These are phyloP conservation scores for Chaenocephalus aceratus DNA, from an alignment of 2,113 vertebrate species.

Conservation along the genomic window DNA sequence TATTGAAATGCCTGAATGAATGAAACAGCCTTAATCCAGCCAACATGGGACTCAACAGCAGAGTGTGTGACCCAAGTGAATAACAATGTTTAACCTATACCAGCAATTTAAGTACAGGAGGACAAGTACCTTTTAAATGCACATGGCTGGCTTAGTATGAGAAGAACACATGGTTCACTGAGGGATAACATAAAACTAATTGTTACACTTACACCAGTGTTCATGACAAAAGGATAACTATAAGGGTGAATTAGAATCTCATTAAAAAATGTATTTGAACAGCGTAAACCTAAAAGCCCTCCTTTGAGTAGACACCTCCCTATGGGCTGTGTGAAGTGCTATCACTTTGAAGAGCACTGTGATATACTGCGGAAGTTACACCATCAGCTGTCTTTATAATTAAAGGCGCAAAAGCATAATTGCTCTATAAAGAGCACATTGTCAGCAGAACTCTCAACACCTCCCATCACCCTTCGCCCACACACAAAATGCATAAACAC, in stretches of 20 bases:
- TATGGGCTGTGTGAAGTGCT: conserved; percentile 59
- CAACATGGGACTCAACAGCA: neutral
- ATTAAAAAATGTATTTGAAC: conserved; percentile 56
- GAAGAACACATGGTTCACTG: neutral
- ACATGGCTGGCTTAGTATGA: conserved; percentile 6
- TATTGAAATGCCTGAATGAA: neutral
- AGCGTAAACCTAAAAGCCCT: conserved; percentile 49
- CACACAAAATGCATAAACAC: conserved; percentile 21
- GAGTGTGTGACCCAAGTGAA: conserved; percentile 5
- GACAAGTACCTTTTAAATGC: neutral
- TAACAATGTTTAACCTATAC: conserved; percentile 11
- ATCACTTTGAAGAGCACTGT: conserved; percentile 62
- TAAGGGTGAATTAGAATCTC: conserved; percentile 39
- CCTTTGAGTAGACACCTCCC: conserved; percentile 39
- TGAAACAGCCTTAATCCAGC: neutral
- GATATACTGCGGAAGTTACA: conserved; percentile 59
- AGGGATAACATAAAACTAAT: conserved; percentile 18
- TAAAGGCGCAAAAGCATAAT: conserved; percentile 55
- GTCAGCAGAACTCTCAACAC: conserved; percentile 38
- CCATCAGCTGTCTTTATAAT: conserved; percentile 61
- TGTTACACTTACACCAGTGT: neutral
- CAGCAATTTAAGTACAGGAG: neutral
- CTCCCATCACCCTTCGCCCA: neutral
- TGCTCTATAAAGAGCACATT: conserved; percentile 56
- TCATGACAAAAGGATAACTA: conserved; percentile 29